Base-by-base conservation (phyloP, 2,888 invertebrate genomes). In the Listrodromus nycthemerus region DNA sequence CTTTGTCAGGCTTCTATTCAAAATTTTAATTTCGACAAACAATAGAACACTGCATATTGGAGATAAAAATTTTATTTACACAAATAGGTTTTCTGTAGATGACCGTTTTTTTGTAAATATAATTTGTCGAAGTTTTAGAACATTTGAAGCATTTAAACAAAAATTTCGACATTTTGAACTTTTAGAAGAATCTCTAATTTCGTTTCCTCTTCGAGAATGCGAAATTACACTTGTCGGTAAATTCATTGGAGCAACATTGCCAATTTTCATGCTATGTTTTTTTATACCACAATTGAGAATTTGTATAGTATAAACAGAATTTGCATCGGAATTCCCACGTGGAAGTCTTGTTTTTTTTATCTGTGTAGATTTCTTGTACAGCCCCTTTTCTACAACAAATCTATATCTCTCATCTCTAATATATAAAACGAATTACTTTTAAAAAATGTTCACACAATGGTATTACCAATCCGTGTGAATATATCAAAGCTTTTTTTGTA, bases 241-340 rank as follows among this genome's bases (percentile, higher is more conserved):
- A 13, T 55, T 55, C 55, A 24, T 24, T 55, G 13, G 55, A 21
- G 55, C 24, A 21, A 55, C 13, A 21, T 24, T 21, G 55, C 21
- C 10, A 7, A 0, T 24, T 21, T 55, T 24, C 21, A 4, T 55
- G 24, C 24, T 10, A 7, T 55, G 1, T 10, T 55, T 55, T 55
- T 55, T 10, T 13, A 21, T 21, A 55, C 21, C 21, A 45, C 41
- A 16, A 71, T 63, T 65, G 71, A 80, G 69, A 83, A 83, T 80
- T 83, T 83, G 73, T 83, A 80, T 45, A 30, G 58, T 58, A 45
- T 5, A 27, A 58, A 45, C 10, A 27, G 1, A 58, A 45, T 27
- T 24, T 45, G 55, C 16, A 37, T 10, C 58, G 19, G 41, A 41
- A 71, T 71, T 71, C 58, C 71, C 58, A 73, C 24, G n/a, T 61